Evolutionary conservation across 2,797 vertebrate genomes (phyloP).

Genomic region (Artibeus jamaicensis): DNA sequence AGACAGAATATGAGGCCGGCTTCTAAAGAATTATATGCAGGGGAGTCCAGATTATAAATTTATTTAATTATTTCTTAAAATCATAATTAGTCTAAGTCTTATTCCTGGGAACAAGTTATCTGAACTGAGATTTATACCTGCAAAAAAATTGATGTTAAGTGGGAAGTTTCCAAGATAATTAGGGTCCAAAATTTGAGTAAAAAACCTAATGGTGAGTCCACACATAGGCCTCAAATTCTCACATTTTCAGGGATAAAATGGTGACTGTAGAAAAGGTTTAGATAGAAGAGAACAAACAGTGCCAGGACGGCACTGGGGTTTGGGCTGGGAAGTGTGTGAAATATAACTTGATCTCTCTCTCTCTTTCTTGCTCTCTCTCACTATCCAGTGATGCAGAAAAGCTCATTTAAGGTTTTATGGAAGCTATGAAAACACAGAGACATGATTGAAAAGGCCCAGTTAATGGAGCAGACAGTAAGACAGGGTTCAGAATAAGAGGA

Average conservation of each 20-base stretch:
- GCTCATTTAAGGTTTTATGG: neutral
- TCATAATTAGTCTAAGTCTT: conserved; percentile 34
- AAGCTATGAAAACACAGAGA: neutral
- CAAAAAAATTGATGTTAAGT: neutral
- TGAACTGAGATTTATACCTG: neutral
- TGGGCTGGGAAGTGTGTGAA: neutral
- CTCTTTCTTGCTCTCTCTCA: neutral
- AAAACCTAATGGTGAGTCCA: neutral
- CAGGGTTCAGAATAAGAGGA: neutral
- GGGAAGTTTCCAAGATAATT: neutral
- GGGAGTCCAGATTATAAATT: neutral
- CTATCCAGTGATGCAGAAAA: neutral
- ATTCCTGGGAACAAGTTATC: neutral
- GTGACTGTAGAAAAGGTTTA: neutral
- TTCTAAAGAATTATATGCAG: neutral
- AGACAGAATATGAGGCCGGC: neutral
- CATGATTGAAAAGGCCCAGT: neutral
- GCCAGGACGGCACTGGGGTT: neutral
- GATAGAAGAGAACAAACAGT: accelerated
- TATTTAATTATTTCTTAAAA: conserved; percentile 62
- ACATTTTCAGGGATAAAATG: neutral
- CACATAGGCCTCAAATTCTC: neutral
- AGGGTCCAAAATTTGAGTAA: neutral
- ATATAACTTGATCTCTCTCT: neutral
- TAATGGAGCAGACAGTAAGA: neutral